These are phyloP conservation scores for Microtus californicus DNA, from an alignment of 2,797 vertebrate genomes.

Conservation along the genomic window DNA sequence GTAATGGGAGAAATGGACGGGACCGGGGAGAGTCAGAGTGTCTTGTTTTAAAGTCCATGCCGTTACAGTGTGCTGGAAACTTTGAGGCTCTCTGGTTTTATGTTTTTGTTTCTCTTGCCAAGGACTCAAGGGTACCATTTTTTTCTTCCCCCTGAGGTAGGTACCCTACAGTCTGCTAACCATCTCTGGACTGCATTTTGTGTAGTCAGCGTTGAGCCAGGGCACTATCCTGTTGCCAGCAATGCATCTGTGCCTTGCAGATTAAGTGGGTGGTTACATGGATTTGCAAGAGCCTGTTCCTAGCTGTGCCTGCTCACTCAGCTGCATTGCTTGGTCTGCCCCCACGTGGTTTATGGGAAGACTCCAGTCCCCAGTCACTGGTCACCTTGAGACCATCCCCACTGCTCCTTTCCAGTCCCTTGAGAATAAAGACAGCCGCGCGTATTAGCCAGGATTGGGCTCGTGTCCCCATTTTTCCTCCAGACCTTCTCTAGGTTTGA, in stretches of 20 bases:
- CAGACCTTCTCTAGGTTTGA: constrained; percentile 21
- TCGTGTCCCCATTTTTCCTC: neutral
- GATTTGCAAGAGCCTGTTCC: neutral
- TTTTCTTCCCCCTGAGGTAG: neutral
- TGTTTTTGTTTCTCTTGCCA: constrained; percentile 48
- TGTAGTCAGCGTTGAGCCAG: neutral
- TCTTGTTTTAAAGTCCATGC: neutral
- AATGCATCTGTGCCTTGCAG: neutral
- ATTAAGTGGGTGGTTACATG: neutral
- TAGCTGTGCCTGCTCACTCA: neutral
- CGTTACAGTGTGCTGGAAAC: neutral
- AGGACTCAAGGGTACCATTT: neutral
- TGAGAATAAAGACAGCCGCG: neutral
- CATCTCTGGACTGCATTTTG: neutral
- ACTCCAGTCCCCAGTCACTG: neutral
- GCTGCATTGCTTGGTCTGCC: neutral
- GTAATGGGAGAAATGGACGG: neutral
- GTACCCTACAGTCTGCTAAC: constrained; percentile 13
- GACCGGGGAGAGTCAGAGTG: neutral
- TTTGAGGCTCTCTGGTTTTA: neutral
- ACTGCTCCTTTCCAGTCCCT: neutral
- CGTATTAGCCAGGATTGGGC: neutral
- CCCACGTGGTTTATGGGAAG: neutral
- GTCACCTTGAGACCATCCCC: neutral
- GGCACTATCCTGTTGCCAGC: neutral